Evolutionary conservation across 1,140 invertebrate genomes (phyloP).

Genomic region (Diachasma alloeum): DNA sequence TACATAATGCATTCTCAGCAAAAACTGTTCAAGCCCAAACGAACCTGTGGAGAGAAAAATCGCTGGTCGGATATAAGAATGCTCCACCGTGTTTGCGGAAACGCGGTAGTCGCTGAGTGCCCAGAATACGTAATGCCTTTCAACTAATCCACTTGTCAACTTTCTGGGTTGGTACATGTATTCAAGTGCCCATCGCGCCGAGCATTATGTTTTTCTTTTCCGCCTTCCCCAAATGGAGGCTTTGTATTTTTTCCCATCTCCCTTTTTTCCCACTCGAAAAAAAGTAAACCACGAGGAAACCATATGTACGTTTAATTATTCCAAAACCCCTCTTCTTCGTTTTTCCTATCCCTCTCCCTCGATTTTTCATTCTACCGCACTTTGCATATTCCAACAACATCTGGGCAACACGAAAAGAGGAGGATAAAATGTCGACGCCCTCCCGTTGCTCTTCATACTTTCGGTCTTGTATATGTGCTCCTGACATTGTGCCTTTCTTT

Average conservation of each 20-base stretch:
- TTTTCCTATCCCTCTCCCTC: background rate
- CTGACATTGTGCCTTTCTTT: conserved; percentile 15
- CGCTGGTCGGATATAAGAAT: background rate
- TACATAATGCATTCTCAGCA: no score
- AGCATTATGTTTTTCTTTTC: background rate
- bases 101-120: conserved; percentile 26
- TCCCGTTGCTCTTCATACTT: background rate
- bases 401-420: conserved; percentile 11
- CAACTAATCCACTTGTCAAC: conserved; percentile 10
- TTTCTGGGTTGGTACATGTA: background rate
- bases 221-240: background rate
- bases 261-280: background rate
- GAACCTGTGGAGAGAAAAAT: background rate
- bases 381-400: conserved; percentile 9
- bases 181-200: background rate
- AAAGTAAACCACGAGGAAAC: background rate
- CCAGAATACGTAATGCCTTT: conserved; percentile 33
- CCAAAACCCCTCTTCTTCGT: background rate
- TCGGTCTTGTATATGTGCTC: background rate
- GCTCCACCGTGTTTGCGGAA: conserved; percentile 34
- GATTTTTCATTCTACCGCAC: background rate
- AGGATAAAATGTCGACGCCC: background rate
- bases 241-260: background rate
- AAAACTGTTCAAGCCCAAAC: no score
- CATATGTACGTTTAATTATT: conserved; percentile 3